A percentile compares a stretch with the other conserved stretches of the same genome.
phyloP scores from a whole-genome alignment of 2,113 vertebrate genomes.

The cattle (Bos taurus) region ARS-UCD2.0 NC_037335.1:11847501-11848000 shows the following conservation, averaged over 20 bases:
- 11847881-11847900: not conserved
- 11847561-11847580: not conserved
- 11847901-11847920: not conserved
- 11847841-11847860: not conserved
- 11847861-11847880: not conserved
- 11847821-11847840: not conserved
- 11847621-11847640: not conserved
- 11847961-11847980: not conserved
- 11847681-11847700: not conserved
- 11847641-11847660: not conserved
- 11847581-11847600: not conserved
- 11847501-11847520: not conserved
- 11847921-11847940: not conserved
- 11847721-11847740: not conserved
- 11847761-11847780: not conserved
- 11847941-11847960: not conserved
- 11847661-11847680: not conserved
- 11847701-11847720: not conserved
- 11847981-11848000: not conserved
- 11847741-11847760: slow-evolving; percentile 3
- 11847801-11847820: not conserved
- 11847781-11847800: not conserved
- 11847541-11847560: not conserved
- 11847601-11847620: not conserved
- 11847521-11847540: not conserved